Evolutionary conservation across 2,888 invertebrate species (phyloP).

Genomic region (Tromatobia lineatoria): DNA sequence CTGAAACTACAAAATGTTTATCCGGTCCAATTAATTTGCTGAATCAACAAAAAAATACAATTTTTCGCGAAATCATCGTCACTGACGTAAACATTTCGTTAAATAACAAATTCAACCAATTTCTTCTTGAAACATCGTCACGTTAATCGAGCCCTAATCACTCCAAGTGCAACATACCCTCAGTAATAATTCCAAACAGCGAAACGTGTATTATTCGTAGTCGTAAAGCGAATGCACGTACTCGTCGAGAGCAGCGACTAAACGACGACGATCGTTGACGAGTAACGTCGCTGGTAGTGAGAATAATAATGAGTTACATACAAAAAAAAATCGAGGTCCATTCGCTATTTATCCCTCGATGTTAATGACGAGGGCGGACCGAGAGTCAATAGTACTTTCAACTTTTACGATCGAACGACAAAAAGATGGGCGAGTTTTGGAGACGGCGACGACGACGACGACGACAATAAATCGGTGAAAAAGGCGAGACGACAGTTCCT

Average conservation of each 20-base stretch:
- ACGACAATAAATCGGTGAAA: neutral
- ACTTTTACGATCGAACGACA: neutral
- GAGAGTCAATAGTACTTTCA: neutral
- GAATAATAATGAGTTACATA: constrained; percentile 18
- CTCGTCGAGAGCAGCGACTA: constrained; percentile 10
- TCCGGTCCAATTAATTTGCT: neutral
- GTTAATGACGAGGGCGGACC: neutral
- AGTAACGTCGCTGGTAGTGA: constrained; percentile 5
- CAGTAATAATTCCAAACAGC: neutral
- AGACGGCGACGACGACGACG: neutral
- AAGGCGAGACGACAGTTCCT: neutral
- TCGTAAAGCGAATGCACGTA: neutral
- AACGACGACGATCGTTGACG: constrained; percentile 15
- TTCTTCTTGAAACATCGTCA: neutral
- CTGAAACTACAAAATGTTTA: neutral
- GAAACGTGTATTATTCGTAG: too few relatives aligned
- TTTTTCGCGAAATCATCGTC: constrained; percentile 19
- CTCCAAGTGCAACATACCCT: constrained; percentile 20
- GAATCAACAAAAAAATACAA: neutral
- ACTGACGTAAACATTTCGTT: neutral
- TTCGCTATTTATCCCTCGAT: neutral
- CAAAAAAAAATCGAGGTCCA: neutral
- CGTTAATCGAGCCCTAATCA: neutral
- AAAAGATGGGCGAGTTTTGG: constrained; percentile 6
- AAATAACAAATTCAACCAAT: neutral